These are phyloP conservation scores for Hydra vulgaris DNA, from an alignment of 30 jellyfish, hydroid and myxozoan genomes.

Conservation along the genomic window DNA sequence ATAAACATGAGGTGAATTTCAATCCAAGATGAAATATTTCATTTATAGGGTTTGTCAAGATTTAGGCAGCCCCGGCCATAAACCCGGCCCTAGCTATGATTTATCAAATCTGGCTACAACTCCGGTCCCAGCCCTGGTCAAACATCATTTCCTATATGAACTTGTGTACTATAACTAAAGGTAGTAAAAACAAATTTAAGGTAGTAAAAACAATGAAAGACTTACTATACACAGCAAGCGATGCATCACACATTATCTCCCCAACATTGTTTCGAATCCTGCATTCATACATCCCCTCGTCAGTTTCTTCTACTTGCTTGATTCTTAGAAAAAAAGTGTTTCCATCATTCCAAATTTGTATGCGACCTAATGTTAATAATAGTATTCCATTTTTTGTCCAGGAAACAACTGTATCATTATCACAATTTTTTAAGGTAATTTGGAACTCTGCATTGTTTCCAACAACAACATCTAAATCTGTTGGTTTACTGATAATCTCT, in stretches of 20 bases:
- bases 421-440: conserved; percentile 25
- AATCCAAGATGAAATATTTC: too few species aligned
- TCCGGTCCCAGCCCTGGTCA: too few species aligned
- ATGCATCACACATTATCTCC: conserved; percentile 60
- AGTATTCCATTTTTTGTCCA: conserved; percentile 82
- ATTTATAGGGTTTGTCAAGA: too few species aligned
- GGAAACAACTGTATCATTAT: conserved; percentile 30
- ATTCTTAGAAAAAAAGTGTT: conserved; percentile 36
- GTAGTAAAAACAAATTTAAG: too few species aligned
- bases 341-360: conserved; percentile 33
- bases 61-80: too few species aligned
- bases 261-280: conserved; percentile 64
- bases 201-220: background rate
- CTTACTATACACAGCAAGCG: conserved; percentile 78
- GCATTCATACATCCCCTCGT: conserved; percentile 78
- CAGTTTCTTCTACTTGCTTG: conserved; percentile 35
- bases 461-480: conserved; percentile 52
- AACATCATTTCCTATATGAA: too few species aligned
- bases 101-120: too few species aligned
- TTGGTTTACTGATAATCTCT: conserved; percentile 51
- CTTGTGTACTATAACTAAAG: too few species aligned
- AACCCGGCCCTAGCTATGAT: too few species aligned
- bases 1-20: too few species aligned
- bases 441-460: conserved; percentile 63
- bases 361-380: conserved; percentile 41